phyloP scores from a whole-genome alignment of 2,888 invertebrate species.

The Amphipoea oculea region DNA sequence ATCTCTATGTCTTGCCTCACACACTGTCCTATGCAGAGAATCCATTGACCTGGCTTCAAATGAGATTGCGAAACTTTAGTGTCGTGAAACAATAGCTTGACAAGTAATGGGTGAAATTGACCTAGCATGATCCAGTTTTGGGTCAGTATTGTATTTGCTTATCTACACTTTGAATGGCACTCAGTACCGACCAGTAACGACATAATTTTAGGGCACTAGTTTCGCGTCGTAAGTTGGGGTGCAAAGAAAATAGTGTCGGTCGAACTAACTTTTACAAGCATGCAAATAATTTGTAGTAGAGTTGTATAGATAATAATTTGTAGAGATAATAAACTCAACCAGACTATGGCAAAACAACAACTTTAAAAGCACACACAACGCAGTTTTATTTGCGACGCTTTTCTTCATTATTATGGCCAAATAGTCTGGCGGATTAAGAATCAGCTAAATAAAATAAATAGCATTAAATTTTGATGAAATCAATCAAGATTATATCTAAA shows the following conservation, averaged over 20 bases:
- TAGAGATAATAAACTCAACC: background rate
- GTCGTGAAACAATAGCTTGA: conserved; percentile 51
- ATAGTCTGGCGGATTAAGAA: background rate
- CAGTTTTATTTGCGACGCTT: background rate
- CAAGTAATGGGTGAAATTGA: conserved; percentile 47
- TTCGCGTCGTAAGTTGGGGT: background rate
- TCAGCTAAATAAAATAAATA: background rate
- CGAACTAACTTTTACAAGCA: background rate
- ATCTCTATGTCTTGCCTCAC: conserved; percentile 24
- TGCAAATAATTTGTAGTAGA: background rate
- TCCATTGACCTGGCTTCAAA: conserved; percentile 38
- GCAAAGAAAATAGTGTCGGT: background rate
- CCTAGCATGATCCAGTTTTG: conserved; percentile 36
- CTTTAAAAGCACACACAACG: background rate
- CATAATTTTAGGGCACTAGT: background rate
- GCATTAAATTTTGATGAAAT: background rate
- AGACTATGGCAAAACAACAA: background rate
- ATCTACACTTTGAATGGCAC: conserved; percentile 11
- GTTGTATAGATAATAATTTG: too few species aligned
- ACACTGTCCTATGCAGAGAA: conserved; percentile 26
- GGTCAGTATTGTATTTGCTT: conserved; percentile 30
- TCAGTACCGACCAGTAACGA: background rate
- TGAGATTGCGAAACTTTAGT: conserved; percentile 27
- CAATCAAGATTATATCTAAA: background rate
- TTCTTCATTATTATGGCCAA: background rate